phyloP scores from a whole-genome alignment of 1,140 invertebrate species.

The Drosophila pseudoobscura region DNA sequence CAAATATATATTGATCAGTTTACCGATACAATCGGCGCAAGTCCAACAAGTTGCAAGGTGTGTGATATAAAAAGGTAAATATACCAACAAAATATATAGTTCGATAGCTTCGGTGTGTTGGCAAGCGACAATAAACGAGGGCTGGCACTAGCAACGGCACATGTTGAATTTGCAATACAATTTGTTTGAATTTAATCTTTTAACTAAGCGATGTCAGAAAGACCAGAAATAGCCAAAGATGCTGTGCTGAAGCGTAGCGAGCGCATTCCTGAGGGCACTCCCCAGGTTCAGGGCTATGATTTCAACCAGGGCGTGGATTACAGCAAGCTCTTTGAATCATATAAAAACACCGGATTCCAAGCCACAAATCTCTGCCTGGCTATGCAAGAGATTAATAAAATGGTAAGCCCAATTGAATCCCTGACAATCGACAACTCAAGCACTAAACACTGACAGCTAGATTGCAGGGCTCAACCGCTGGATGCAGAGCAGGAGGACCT shows the following conservation, averaged over 20 bases:
- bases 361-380: conserved; percentile 97
- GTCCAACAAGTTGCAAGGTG: too few relatives aligned
- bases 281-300: conserved; percentile 92
- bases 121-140: background rate
- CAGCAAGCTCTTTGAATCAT: conserved; percentile 91
- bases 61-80: too few relatives aligned
- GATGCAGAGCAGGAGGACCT: conserved; percentile 87
- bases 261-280: conserved; percentile 86
- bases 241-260: conserved; percentile 88
- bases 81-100: background rate
- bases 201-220: conserved; percentile 65
- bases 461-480: conserved; percentile 87
- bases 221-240: conserved; percentile 86
- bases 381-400: conserved; percentile 95
- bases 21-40: too few relatives aligned
- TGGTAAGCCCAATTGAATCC: conserved; percentile 86
- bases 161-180: conserved; percentile 28
- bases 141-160: conserved; percentile 12
- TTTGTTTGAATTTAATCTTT: conserved; percentile 24
- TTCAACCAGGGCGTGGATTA: conserved; percentile 97
- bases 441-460: conserved; percentile 64
- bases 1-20: background rate
- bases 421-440: background rate
- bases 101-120: conserved; percentile 8
- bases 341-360: conserved; percentile 95